Evolutionary conservation across 2,797 vertebrate genomes (phyloP).

Genomic region (Tamandua tetradactyla): DNA sequence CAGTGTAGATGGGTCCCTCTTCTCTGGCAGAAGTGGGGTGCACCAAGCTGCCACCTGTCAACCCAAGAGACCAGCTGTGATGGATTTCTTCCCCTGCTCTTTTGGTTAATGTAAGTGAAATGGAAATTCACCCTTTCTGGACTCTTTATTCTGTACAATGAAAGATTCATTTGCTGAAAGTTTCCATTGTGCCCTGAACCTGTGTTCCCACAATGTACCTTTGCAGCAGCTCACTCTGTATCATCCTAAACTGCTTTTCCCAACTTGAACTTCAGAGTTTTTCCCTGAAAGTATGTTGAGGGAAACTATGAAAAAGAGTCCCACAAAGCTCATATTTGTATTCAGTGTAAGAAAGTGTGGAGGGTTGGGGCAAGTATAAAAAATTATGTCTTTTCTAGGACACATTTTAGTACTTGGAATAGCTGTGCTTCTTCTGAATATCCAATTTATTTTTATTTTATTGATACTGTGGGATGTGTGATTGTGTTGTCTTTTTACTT

Average conservation of each 20-base stretch:
- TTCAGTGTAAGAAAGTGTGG: not conserved
- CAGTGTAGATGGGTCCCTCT: no score
- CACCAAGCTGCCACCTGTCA: no score
- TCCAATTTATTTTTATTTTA: not conserved
- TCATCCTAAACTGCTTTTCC: not conserved
- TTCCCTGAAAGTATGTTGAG: not conserved
- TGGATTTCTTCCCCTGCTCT: no score
- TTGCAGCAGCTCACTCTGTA: no score
- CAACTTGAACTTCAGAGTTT: not conserved
- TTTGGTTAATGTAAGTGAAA: no score
- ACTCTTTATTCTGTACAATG: no score
- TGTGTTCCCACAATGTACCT: no score
- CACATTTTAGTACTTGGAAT: not conserved
- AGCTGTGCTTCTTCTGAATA: not conserved
- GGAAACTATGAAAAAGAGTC: not conserved
- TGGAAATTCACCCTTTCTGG: no score
- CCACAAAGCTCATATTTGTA: not conserved
- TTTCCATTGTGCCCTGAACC: no score
- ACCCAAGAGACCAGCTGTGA: no score
- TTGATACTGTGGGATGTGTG: not conserved
- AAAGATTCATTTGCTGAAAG: no score
- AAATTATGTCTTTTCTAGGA: not conserved
- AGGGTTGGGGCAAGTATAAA: not conserved
- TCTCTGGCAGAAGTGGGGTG: no score
- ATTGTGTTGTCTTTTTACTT: not conserved